Percentiles rank a stretch among this genome's conserved stretches.
These are phyloP conservation scores for Anolis sagrei DNA, from an alignment of 2,113 vertebrate species.

Conservation along the genomic window DNA sequence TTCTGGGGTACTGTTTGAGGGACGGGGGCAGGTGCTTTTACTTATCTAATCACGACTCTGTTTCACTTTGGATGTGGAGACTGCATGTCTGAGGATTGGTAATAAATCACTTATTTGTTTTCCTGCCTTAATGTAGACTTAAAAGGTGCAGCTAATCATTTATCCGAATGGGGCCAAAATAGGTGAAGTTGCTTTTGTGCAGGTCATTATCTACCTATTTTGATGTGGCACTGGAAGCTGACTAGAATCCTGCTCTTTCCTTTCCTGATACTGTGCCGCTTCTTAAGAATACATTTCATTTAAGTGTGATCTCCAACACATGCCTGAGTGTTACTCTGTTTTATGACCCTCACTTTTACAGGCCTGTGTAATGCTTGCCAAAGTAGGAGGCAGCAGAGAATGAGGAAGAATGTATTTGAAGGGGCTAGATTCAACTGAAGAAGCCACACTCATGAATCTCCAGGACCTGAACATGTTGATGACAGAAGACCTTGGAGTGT, in stretches of 20 bases:
- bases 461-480: neutral
- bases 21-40: constrained; percentile 9
- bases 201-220: neutral
- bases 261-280: neutral
- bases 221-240: neutral
- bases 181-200: neutral
- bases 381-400: neutral
- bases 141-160: constrained; percentile 42
- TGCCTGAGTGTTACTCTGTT: neutral
- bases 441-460: neutral
- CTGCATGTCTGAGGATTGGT: constrained; percentile 35
- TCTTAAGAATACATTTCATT: neutral
- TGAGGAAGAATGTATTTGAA: neutral
- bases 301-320: neutral
- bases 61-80: constrained; percentile 35
- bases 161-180: constrained; percentile 5
- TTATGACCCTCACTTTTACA: neutral
- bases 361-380: neutral
- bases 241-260: neutral
- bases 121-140: neutral
- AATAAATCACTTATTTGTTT: constrained; percentile 32
- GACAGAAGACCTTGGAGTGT: neutral
- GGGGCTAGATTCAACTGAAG: neutral
- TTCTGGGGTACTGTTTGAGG: neutral
- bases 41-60: constrained; percentile 42